Conservation (phyloP, 2,113 vertebrate species). For the Capreolus pygargus region DNA sequence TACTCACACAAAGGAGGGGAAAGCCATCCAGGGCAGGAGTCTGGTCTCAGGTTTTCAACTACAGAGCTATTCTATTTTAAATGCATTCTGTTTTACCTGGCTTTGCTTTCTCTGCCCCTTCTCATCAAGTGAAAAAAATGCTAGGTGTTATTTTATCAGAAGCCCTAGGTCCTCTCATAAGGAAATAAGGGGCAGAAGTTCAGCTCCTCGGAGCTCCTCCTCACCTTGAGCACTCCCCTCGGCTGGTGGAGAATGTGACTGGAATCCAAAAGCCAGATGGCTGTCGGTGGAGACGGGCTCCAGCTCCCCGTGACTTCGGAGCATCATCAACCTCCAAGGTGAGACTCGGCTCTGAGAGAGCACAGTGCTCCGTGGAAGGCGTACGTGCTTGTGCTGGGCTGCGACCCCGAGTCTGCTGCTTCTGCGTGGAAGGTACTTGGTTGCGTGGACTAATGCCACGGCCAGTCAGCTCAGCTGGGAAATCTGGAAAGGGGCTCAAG, state of each 20-base stretch:
- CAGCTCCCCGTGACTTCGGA: not conserved
- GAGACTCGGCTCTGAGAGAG: not conserved
- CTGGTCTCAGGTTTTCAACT: not conserved
- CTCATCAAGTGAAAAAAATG: constrained; percentile 14
- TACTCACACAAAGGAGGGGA: not conserved
- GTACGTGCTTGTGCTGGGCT: not conserved
- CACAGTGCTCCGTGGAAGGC: not conserved
- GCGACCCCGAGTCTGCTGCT: not conserved
- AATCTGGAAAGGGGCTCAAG: not conserved
- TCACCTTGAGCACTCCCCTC: not conserved
- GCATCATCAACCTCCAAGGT: not conserved
- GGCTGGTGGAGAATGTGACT: not conserved
- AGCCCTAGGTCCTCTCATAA: not conserved
- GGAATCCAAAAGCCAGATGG: not conserved
- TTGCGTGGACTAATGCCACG: constrained; percentile 18
- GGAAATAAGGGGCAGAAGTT: not conserved
- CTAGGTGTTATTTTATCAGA: constrained; percentile 3
- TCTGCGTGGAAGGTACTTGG: constrained; percentile 25
- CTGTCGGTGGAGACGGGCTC: not conserved
- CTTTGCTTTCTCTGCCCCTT: not conserved
- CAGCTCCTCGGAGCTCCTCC: not conserved
- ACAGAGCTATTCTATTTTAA: not conserved
- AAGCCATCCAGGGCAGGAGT: not conserved
- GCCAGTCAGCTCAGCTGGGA: not conserved
- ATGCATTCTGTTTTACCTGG: not conserved